Evolutionary conservation across 2,888 invertebrate species (phyloP), one percentile per base, ranked within the genome.

Genomic region (Tetragonisca angustula): DNA sequence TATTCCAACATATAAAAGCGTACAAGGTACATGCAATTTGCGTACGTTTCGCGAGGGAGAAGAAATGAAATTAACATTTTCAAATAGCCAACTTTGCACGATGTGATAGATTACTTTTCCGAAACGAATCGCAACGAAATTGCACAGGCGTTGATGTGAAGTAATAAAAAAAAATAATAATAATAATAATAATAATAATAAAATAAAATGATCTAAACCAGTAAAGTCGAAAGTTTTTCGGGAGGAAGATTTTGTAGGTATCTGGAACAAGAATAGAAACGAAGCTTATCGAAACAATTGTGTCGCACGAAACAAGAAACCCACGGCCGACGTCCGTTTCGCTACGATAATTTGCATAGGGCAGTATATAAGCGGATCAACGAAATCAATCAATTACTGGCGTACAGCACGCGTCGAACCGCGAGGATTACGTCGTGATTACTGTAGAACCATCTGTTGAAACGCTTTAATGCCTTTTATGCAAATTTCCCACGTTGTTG

Each of bases 321-420:
- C 76, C 77, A 75, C 74, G 67, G 73, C 61, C 67, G 79, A 87
- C 68, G 84, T 86, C 69, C 86, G 76, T 89, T 81, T 87, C 81
- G 74, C 79, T 67, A 81, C 75, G 80, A 81, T 87, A 81, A 89
- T 89, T 89, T 88, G 87, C 88, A 84, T 88, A 82, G 85, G 80
- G 85, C 75, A 87, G 84, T 88, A 88, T 88, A 89, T 89, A 89
- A 89, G 89, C 89, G 86, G 89, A 89, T 89, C 89, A 89, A 87
- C 81, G 83, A 89, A 89, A 87, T 89, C 87, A 89, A 89, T 89
- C 87, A 88, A 89, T 89, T 86, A 87, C 88, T 74, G 72, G 81
- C 75, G 79, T 84, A 83, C 85, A 85, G 80, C 75, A 76, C 80
- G 83, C 82, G 81, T 85, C 85, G 90, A 76, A 89, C 82, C 76